phyloP scores from a whole-genome alignment of 1,140 invertebrate genomes.

The Bathynomus jamesi region DNA sequence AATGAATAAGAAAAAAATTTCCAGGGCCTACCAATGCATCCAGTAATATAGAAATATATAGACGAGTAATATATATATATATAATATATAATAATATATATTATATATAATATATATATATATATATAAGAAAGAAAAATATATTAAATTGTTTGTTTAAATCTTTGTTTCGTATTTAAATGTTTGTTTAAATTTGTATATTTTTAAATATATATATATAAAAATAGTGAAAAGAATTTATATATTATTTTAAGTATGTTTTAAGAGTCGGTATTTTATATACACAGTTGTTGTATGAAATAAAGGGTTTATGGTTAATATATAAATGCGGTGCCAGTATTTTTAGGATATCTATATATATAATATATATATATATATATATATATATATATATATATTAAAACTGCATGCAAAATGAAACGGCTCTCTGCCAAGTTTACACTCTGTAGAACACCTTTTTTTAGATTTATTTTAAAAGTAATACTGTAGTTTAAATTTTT shows the following conservation, averaged over 20 bases:
- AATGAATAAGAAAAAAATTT: too few relatives aligned
- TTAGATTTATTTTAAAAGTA: too few relatives aligned
- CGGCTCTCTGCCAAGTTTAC: too few relatives aligned
- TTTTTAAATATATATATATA: constrained; percentile 4
- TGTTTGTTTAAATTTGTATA: background rate
- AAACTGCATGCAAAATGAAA: background rate
- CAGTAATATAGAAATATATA: background rate
- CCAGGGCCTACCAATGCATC: too few relatives aligned
- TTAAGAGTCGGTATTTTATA: background rate
- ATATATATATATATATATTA: constrained; percentile 8
- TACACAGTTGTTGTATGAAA: too few relatives aligned
- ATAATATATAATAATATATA: constrained; percentile 11
- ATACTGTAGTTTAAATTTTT: too few relatives aligned
- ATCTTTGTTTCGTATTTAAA: background rate
- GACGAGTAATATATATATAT: background rate
- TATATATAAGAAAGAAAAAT: constrained; percentile 1
- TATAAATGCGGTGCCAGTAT: too few relatives aligned
- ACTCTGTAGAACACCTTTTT: too few relatives aligned
- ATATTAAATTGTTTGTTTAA: background rate
- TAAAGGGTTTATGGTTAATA: too few relatives aligned
- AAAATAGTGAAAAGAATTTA: background rate
- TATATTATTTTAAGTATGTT: background rate
- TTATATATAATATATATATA: background rate
- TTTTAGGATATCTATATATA: too few relatives aligned
- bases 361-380: constrained; percentile 7